These are phyloP conservation scores for Gobio occitaniae DNA, from an alignment of 2,797 vertebrate species.

Conservation along the genomic window DNA sequence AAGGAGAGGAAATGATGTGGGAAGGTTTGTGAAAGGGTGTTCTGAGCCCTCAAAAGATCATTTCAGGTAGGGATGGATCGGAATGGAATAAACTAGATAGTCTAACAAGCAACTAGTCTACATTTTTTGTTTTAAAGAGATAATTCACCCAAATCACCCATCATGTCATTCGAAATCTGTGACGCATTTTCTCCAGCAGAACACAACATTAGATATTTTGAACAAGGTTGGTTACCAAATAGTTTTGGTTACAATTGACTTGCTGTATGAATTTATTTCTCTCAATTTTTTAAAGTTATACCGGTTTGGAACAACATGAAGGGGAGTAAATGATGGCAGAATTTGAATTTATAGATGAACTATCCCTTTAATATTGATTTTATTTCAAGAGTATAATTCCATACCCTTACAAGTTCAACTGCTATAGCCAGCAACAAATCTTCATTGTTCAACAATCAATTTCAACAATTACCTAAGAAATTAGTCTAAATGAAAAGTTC, in stretches of 20 bases:
- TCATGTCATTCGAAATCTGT: not conserved
- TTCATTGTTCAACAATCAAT: not conserved
- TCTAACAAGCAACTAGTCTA: not conserved
- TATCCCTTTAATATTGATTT: not conserved
- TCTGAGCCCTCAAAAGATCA: not conserved
- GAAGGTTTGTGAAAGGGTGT: conserved; percentile 10
- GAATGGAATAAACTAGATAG: not conserved
- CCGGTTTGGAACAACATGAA: not conserved
- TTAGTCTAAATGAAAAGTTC: not conserved
- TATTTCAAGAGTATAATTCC: not conserved
- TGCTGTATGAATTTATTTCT: not conserved
- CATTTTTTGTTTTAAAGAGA: not conserved
- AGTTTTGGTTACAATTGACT: not conserved
- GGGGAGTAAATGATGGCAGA: not conserved
- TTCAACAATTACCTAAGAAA: not conserved
- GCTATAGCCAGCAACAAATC: not conserved
- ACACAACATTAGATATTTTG: not conserved
- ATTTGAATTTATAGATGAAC: not conserved
- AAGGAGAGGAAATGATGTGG: conserved; percentile 62
- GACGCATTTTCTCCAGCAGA: not conserved
- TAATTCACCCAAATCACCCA: not conserved
- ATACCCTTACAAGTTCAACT: not conserved
- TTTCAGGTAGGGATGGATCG: not conserved
- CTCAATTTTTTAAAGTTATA: not conserved
- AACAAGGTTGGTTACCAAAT: not conserved